Evolutionary conservation across 2,797 vertebrate genomes (phyloP), one percentile per base, ranked within the genome.

Genomic region (Euphonia xanthogaster): DNA sequence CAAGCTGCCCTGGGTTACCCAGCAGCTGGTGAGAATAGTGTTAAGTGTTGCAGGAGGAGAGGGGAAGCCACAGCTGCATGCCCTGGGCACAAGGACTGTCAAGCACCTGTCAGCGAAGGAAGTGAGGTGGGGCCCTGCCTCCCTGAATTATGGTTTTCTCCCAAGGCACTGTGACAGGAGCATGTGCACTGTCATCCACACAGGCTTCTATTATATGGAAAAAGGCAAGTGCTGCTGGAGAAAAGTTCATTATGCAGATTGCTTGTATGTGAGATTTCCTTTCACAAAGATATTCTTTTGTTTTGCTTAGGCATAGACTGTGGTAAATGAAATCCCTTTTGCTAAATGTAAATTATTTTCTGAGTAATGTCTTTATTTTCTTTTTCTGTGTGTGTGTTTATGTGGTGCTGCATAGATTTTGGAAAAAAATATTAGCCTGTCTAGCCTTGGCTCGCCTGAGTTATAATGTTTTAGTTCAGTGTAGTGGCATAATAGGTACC

Each of bases 21-120:
- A 33, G 84, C n/a, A 35, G 39, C 57, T 63, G 70, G 76, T 7
- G 23, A 85, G 48, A 85, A 70, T 6, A 70, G 83, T n/a, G 82
- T 94, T 95, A 91, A 92, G 23, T 60, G n/a, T 55, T 31, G 30
- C 24, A 17, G 66, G 76, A 66, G 73, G 57, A 85, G 54, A 51
- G 27, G 42, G 68, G 76, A 90, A 91, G 67, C 19, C 54, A 67
- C 93, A 94, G 92, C 84, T 94, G 88, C 53, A 27, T 70, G 73
- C 77, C 83, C 76, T 88, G 2, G 15, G 71, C 78, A 66, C 39
- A 62, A 48, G 35, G 50, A 47, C 60, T 62, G 50, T 67, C 78
- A 80, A 81, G 67, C 78, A 91, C 86, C 86, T 93, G 84, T 58
- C 67, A 39, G 58, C 3, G 6, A 54, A 57, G 68, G 78, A 78